Evolutionary conservation across 2,797 vertebrate genomes (phyloP).

Genomic region (Hafferia zeledoni): DNA sequence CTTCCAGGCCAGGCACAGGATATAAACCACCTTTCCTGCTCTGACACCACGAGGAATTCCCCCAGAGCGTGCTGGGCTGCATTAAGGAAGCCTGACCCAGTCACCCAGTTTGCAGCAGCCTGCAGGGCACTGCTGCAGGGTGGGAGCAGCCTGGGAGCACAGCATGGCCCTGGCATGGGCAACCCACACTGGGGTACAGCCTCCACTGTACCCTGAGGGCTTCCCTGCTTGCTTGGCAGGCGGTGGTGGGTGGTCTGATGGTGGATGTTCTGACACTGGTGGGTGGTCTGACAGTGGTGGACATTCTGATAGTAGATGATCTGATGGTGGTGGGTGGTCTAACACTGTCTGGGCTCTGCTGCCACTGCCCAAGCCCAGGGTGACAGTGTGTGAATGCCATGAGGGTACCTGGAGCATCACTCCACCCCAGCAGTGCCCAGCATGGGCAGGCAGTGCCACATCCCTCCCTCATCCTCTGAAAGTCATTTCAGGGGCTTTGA

Average conservation of each 20-base stretch:
- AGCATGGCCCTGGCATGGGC: fast-evolving
- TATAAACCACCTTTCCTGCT: constrained; percentile 73
- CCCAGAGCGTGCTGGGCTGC: not conserved
- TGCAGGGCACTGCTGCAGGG: fast-evolving
- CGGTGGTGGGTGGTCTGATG: not conserved
- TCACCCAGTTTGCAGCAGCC: not conserved
- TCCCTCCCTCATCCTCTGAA: not conserved
- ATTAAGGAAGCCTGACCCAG: constrained; percentile 17
- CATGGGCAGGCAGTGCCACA: fast-evolving
- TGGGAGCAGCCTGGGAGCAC: not conserved
- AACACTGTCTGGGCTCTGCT: not conserved
- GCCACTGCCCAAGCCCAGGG: not conserved
- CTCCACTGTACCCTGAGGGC: fast-evolving
- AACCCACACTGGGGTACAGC: fast-evolving
- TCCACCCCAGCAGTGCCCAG: not conserved
- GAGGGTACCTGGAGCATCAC: fast-evolving
- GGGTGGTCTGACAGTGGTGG: too few species aligned
- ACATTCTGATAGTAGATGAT: not conserved
- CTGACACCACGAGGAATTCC: constrained; percentile 61
- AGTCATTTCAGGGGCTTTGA: not conserved
- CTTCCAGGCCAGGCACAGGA: constrained; percentile 45
- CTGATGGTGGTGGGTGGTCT: not conserved
- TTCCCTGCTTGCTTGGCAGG: not conserved
- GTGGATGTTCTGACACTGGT: not conserved
- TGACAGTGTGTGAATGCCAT: fast-evolving